These are phyloP conservation scores for Gymnopithys bicolor DNA, from an alignment of 2,797 vertebrate genomes.

Conservation along the genomic window DNA sequence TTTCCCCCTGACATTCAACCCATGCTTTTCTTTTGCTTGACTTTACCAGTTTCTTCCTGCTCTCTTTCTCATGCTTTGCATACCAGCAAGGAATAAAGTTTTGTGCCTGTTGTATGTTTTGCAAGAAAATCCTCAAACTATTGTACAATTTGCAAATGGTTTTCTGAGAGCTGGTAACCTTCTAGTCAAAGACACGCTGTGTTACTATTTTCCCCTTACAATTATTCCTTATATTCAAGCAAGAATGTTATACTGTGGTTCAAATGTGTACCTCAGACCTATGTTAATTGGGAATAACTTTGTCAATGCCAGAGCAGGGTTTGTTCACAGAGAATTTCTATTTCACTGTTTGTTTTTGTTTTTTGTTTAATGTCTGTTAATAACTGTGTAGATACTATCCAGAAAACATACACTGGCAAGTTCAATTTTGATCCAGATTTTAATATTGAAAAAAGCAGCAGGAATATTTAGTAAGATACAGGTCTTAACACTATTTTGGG, in stretches of 20 bases:
- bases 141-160: background rate
- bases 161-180: background rate
- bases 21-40: background rate
- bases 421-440: background rate
- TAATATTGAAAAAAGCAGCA: background rate
- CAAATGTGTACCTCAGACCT: background rate
- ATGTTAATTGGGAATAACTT: background rate
- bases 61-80: background rate
- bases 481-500: background rate
- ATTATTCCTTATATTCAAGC: background rate
- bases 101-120: background rate
- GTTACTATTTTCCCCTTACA: background rate
- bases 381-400: background rate
- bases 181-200: background rate
- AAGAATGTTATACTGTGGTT: background rate
- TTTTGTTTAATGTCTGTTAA: accelerated
- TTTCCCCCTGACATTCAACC: background rate
- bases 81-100: background rate
- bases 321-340: background rate
- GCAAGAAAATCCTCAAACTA: background rate
- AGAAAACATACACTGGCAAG: background rate
- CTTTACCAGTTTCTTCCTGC: background rate
- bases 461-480: background rate
- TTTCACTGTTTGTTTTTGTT: background rate
- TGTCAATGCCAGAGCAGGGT: background rate